These are phyloP conservation scores for Tribolium castaneum DNA, from an alignment of 1,140 invertebrate species.

Conservation along the genomic window DNA sequence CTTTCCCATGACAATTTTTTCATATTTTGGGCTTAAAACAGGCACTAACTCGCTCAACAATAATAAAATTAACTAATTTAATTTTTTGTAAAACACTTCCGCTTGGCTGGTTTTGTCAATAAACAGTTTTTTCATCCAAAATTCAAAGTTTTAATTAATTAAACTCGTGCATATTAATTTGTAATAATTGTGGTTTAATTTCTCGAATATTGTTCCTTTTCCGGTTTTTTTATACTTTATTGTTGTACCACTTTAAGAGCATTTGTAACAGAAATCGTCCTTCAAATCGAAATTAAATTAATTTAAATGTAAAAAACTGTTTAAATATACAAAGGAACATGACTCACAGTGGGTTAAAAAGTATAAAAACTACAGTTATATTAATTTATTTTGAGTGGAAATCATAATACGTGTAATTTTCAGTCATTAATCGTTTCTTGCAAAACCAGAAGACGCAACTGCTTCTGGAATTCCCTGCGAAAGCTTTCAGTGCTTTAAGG, in stretches of 20 bases:
- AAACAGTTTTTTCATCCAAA: background rate
- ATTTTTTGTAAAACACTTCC: too few relatives aligned
- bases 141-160: background rate
- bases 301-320: background rate
- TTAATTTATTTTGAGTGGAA: background rate
- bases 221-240: background rate
- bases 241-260: background rate
- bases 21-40: too few relatives aligned
- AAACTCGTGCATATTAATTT: background rate
- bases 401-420: too few relatives aligned
- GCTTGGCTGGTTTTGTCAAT: background rate
- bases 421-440: too few relatives aligned
- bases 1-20: background rate
- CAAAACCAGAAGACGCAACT: background rate
- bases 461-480: background rate
- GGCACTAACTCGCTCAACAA: too few relatives aligned
- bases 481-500: background rate
- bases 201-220: background rate
- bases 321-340: background rate
- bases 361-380: background rate
- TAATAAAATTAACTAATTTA: too few relatives aligned
- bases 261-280: background rate
- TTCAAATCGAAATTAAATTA: background rate
- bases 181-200: background rate
- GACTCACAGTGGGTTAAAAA: background rate